phyloP scores from a whole-genome alignment of 2,888 invertebrate genomes.

The Perizoma affinitatum region DNA sequence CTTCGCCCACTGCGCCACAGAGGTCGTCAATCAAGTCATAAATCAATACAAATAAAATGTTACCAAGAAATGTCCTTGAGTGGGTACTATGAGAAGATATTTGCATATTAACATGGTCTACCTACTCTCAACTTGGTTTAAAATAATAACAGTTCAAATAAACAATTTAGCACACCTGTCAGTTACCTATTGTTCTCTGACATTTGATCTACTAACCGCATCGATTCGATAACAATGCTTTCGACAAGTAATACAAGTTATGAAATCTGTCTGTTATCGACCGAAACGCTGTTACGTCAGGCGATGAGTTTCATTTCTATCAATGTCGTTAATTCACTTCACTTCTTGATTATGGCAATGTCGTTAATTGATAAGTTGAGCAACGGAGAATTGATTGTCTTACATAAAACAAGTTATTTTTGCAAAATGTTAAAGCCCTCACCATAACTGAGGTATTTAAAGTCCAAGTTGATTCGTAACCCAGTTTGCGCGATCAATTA shows the following conservation, averaged over 20 bases:
- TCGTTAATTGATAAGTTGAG: conserved; percentile 41
- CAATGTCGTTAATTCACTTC: conserved; percentile 37
- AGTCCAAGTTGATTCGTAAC: no score
- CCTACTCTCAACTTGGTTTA: not conserved
- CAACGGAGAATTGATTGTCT: conserved; percentile 19
- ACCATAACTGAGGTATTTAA: no score
- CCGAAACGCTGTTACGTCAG: conserved; percentile 52
- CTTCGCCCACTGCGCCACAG: no score
- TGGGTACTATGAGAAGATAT: no score
- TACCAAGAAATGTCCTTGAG: not conserved
- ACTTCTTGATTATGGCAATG: no score
- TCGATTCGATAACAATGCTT: conserved; percentile 45
- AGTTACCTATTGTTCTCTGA: conserved; percentile 34
- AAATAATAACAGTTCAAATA: conserved; percentile 15
- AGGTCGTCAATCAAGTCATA: no score
- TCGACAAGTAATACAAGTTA: conserved; percentile 53
- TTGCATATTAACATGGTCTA: no score
- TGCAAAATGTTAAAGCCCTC: no score
- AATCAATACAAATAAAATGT: no score
- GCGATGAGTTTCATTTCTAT: conserved; percentile 45
- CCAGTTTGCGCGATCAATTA: no score
- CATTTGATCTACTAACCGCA: conserved; percentile 37
- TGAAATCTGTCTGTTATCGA: conserved; percentile 49
- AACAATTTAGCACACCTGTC: conserved; percentile 33
- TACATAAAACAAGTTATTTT: not conserved